Base-by-base conservation (phyloP, 2,888 invertebrate genomes). In the Idaea dimidiata region DNA sequence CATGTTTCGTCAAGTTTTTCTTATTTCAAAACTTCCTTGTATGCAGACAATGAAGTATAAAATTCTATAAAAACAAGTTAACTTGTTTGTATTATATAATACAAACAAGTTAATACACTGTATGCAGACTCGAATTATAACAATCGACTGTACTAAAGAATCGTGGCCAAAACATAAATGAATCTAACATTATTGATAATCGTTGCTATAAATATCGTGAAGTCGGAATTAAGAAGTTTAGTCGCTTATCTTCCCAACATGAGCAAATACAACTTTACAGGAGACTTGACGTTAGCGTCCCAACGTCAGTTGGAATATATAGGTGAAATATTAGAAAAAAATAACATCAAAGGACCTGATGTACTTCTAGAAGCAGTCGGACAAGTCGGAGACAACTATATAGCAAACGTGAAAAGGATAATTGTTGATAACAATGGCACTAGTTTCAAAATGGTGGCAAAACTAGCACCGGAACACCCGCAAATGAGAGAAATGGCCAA, bases 371-470 rank as follows among this genome's bases (percentile, higher is more conserved):
- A 74, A 55, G 59, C 72, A 7, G 76, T 83, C 1, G 82, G 83
- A 0, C 66, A 66, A 63, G 72, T 71, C 0, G 83, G 77, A 16
- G 83, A 83, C 16, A 83, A 81, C 65, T 83, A 75, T 62, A 66
- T 62, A 10, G 75, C 81, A 16, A 71, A 62, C 32, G 74, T 79
- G 0, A 79, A 74, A 63, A 70, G 79, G 61, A 71, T 81, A 17
- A 68, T 61, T 0, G 70, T 78, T 7, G 64, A 76, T 66, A 64
- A 69, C 17, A 16, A 59, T 54, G 59, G 59, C 33, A 59, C 68
- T 16, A 57, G 66, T 14, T 75, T 81, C 61, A 72, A 70, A n/a
- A 78, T 87, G 69, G 72, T 87, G 7, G 84, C 77, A 0, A 87
- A 87, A 71, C 68, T 85, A n/a, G 83, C 86, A 6, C 77, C 82